A percentile compares a stretch with the other conserved stretches of the same genome.
Conservation (phyloP, 2,113 vertebrate genomes). For the Siniperca knerii region DNA sequence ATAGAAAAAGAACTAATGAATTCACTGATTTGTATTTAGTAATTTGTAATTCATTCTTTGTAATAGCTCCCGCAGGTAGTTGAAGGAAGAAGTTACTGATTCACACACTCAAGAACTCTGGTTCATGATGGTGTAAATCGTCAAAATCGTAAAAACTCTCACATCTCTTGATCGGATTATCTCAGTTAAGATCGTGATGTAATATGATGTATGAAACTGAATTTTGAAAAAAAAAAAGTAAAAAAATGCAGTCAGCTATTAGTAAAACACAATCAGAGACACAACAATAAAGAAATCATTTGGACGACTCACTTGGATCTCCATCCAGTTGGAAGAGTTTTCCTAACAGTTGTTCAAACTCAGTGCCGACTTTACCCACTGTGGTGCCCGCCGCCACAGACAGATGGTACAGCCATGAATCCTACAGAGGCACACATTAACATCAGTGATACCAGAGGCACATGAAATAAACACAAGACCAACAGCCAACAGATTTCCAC, state of each 20-base stretch:
- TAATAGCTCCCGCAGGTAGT: not conserved
- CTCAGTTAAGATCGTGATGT: not conserved
- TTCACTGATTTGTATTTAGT: not conserved
- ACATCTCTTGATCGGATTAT: not conserved
- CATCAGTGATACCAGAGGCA: not conserved
- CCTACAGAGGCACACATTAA: slow-evolving; percentile 80
- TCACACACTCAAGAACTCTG: not conserved
- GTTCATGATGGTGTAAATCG: not conserved
- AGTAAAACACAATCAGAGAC: not conserved
- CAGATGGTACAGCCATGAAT: slow-evolving; percentile 95
- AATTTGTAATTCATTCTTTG: not conserved
- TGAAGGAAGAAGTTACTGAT: too few species aligned
- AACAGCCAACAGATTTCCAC: not conserved
- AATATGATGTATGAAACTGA: not conserved
- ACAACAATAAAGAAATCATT: not conserved
- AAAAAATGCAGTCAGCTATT: too few species aligned
- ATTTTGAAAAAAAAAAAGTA: too few species aligned
- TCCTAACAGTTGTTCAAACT: slow-evolving; percentile 95
- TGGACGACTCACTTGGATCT: slow-evolving; percentile 87
- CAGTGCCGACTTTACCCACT: slow-evolving; percentile 91
- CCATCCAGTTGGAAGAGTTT: slow-evolving; percentile 92
- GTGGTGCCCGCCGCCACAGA: slow-evolving; percentile 92
- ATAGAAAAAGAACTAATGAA: not conserved
- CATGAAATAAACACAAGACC: too few species aligned
- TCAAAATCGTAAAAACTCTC: not conserved